A percentile compares a stretch with the other conserved stretches of the same genome.
Conservation (phyloP, 2,113 vertebrate species). For the Helogale parvula region DNA sequence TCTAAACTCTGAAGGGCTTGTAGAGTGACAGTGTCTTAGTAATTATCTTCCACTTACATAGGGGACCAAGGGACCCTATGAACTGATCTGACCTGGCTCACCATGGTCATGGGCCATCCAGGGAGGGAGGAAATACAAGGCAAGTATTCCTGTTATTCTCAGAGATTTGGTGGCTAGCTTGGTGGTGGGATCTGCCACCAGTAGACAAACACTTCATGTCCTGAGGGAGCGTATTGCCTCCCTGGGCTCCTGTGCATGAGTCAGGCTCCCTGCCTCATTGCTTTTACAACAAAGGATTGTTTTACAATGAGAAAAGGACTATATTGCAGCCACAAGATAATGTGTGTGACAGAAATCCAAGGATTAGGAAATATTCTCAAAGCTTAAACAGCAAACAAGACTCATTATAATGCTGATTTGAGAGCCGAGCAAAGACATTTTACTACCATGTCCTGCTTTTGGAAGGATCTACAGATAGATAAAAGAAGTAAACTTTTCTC, state of each 20-base stretch:
- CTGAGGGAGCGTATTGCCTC: background rate
- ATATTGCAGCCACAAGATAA: background rate
- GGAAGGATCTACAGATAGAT: background rate
- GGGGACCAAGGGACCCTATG: background rate
- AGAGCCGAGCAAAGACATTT: background rate
- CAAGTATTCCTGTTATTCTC: background rate
- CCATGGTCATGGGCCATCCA: background rate
- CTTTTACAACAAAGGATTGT: slow-evolving; percentile 59
- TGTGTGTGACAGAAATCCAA: slow-evolving; percentile 39
- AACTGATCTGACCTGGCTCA: background rate
- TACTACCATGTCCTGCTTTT: background rate
- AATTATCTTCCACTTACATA: background rate
- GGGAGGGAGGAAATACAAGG: background rate
- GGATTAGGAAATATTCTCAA: slow-evolving; percentile 21
- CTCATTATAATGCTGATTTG: background rate
- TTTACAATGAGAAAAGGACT: slow-evolving; percentile 50
- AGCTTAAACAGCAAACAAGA: background rate
- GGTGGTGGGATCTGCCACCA: background rate
- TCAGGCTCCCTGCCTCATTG: slow-evolving; percentile 21
- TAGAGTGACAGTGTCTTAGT: background rate
- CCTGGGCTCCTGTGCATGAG: slow-evolving; percentile 21
- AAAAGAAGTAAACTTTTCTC: background rate
- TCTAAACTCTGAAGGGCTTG: background rate
- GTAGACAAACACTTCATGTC: background rate
- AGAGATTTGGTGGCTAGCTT: background rate